phyloP scores from a whole-genome alignment of 92 coral and sea anemone species.

The Epizoanthus ramosus region DNA sequence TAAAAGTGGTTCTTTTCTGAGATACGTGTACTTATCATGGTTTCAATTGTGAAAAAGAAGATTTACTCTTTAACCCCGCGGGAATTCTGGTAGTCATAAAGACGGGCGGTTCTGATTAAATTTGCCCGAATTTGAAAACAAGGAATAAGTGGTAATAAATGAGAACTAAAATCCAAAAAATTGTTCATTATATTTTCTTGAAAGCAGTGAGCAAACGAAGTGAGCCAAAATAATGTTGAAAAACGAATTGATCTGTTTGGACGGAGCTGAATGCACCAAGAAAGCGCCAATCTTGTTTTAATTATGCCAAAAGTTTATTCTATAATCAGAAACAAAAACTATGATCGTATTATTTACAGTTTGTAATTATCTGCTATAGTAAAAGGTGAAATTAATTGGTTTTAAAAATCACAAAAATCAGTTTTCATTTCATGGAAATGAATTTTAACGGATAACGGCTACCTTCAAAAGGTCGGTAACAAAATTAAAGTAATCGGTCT shows the following conservation, averaged over 20 bases:
- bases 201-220: too few relatives aligned
- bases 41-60: background rate
- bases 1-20: background rate
- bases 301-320: background rate
- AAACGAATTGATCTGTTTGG: too few relatives aligned
- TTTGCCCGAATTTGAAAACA: background rate
- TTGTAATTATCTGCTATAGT: background rate
- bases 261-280: too few relatives aligned
- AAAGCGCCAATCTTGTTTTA: too few relatives aligned
- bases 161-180: background rate
- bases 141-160: background rate
- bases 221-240: too few relatives aligned
- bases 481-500: conserved; percentile 2
- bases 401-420: background rate
- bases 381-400: background rate
- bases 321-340: background rate
- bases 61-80: background rate
- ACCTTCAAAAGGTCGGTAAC: background rate
- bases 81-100: conserved; percentile 1
- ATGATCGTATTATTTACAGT: too few relatives aligned
- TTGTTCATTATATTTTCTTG: background rate
- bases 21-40: background rate
- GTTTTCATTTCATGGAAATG: background rate
- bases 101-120: conserved; percentile 16
- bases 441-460: background rate